Base-by-base conservation (phyloP, 2,113 vertebrate species). In the Marcusenius ussheri region DNA sequence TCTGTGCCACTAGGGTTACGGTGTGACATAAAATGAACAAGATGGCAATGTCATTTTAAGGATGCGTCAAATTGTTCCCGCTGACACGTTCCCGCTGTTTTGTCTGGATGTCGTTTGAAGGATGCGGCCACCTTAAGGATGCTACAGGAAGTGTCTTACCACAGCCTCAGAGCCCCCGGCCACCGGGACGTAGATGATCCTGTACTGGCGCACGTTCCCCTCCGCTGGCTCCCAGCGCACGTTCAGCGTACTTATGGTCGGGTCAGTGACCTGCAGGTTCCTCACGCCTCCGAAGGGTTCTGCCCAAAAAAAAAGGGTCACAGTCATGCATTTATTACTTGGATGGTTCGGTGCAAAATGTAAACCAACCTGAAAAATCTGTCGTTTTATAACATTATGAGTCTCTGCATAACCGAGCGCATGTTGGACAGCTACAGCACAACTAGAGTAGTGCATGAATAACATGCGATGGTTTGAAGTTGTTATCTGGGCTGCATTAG, bases 201-300 rank as follows among this genome's bases (percentile, higher is more conserved):
- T 97, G 94, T 99, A 99, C 83, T 97, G 97, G 0, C 97, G 95
- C 88, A 98, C 97, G 83, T 95, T 97, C 49, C 98, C 98, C 74
- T 98, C 98, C 0, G 98, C 98, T 0, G 98, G 96, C 90, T 98
- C 97, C 98, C 98, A 99, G 90, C 96, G 96, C 19, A 98, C 94
- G 27, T 94, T 97, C 91, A 99, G 91, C 1, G 97, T 97, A 94
- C 94, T 99, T 90, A 96, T 96, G 53, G 97, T 98, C 47, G 98
- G 97, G 90, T 99, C 98, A 10, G 96, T 98, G 46, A 98, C 97
- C 91, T 97, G 92, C 8, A 99, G 95, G 42, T 98, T 98, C 93
- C 92, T 97, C 90, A 98, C 97, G 1, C 97, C 97, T 13, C 96
- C 96, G 89, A 98, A 94, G 90, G 97, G 96, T 92, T 96, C 98